These are phyloP conservation scores for Cephalotes varians DNA, from an alignment of 2,888 invertebrate genomes.

Conservation along the genomic window DNA sequence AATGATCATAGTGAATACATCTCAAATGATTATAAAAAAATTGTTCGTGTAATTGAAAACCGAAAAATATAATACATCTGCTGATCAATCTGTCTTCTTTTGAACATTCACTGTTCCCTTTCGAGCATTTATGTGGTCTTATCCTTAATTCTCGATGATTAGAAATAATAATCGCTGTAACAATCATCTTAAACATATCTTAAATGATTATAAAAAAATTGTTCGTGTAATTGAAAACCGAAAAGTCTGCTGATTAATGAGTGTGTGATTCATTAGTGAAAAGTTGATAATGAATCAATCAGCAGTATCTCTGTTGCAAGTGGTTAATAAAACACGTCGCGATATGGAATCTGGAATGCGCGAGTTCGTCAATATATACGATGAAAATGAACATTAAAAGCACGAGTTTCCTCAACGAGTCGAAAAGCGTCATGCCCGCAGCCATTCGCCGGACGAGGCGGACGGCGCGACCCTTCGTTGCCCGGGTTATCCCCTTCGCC, in stretches of 20 bases:
- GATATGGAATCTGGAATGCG: slow-evolving; percentile 2
- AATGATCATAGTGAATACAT: neutral
- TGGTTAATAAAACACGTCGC: slow-evolving; percentile 22
- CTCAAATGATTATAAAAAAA: neutral
- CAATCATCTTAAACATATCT: neutral
- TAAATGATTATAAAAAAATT: neutral
- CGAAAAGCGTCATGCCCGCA: slow-evolving; percentile 31
- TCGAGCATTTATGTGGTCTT: neutral
- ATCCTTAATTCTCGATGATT: neutral
- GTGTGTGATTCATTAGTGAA: neutral
- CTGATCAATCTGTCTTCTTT: neutral
- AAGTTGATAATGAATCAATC: neutral
- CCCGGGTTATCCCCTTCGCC: slow-evolving; percentile 54
- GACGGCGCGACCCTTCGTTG: slow-evolving; percentile 53
- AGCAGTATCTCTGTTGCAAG: neutral
- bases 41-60: neutral
- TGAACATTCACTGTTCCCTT: neutral
- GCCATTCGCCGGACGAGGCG: slow-evolving; percentile 63
- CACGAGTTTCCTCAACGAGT: slow-evolving; percentile 25
- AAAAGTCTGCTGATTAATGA: neutral
- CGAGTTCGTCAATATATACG: slow-evolving; percentile 15
- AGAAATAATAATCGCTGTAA: neutral
- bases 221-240: neutral
- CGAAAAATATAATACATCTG: neutral
- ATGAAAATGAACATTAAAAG: slow-evolving; percentile 6